Evolutionary conservation across 2,113 vertebrate species (phyloP).

Genomic region (Cottus gobio): DNA sequence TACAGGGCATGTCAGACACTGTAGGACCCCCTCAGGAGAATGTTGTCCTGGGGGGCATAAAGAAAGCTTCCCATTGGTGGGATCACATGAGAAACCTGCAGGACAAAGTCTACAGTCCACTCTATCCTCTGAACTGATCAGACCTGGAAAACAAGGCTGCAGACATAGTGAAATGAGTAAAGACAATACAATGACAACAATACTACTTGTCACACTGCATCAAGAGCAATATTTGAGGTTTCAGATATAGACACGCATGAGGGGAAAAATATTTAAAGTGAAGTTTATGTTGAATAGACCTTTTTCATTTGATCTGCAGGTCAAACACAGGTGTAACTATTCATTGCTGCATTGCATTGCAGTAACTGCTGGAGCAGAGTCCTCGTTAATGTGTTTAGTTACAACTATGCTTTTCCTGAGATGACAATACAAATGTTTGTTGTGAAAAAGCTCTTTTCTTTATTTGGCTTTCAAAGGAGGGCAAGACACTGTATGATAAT

Average conservation of each 20-base stretch:
- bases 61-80: conserved; percentile 62
- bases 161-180: conserved; percentile 23
- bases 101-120: conserved; percentile 85
- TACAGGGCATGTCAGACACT: conserved; percentile 84
- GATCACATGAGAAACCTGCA: conserved; percentile 85
- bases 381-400: neutral
- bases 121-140: conserved; percentile 84
- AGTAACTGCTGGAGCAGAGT: neutral
- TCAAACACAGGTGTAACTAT: neutral
- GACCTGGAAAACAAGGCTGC: conserved; percentile 85
- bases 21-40: conserved; percentile 83
- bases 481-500: neutral
- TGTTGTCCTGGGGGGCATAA: conserved; percentile 83
- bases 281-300: neutral
- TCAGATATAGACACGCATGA: neutral
- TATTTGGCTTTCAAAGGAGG: neutral
- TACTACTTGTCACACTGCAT: neutral
- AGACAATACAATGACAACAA: neutral
- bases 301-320: neutral
- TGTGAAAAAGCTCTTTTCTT: neutral
- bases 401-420: neutral
- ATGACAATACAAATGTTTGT: neutral
- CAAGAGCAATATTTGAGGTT: neutral
- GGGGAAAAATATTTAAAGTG: neutral
- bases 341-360: neutral